A percentile compares a stretch with the other conserved stretches of the same genome.
These are phyloP conservation scores for Indicator indicator DNA, from an alignment of 2,113 vertebrate genomes.

Conservation along the genomic window DNA sequence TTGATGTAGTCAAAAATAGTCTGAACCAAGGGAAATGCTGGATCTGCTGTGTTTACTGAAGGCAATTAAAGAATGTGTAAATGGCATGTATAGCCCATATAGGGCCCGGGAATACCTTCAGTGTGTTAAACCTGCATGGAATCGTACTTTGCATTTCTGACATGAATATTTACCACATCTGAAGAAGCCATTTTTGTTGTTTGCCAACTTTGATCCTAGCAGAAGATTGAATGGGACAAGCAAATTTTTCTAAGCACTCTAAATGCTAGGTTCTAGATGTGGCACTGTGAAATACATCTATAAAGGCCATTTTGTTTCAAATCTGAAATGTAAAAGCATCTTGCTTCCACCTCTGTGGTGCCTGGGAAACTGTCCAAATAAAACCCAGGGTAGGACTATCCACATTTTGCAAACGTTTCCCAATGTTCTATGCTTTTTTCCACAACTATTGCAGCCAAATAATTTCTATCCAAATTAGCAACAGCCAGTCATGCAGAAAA, in stretches of 20 bases:
- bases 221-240: not conserved
- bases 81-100: not conserved
- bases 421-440: not conserved
- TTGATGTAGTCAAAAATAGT: not conserved
- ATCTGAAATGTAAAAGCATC: not conserved
- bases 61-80: not conserved
- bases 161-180: not conserved
- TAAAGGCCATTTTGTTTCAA: not conserved
- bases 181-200: not conserved
- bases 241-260: not conserved
- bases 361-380: constrained; percentile 45
- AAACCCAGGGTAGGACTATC: constrained; percentile 10
- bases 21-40: not conserved
- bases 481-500: not conserved
- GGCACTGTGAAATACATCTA: not conserved
- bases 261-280: not conserved
- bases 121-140: not conserved
- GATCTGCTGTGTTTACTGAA: not conserved
- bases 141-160: not conserved
- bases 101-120: not conserved
- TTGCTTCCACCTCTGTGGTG: not conserved
- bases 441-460: not conserved
- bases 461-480: constrained; percentile 24
- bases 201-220: not conserved
- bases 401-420: constrained; percentile 22